These are phyloP conservation scores for Rhabdophis nuchalis DNA, from an alignment of 2,797 vertebrate genomes.

Conservation along the genomic window DNA sequence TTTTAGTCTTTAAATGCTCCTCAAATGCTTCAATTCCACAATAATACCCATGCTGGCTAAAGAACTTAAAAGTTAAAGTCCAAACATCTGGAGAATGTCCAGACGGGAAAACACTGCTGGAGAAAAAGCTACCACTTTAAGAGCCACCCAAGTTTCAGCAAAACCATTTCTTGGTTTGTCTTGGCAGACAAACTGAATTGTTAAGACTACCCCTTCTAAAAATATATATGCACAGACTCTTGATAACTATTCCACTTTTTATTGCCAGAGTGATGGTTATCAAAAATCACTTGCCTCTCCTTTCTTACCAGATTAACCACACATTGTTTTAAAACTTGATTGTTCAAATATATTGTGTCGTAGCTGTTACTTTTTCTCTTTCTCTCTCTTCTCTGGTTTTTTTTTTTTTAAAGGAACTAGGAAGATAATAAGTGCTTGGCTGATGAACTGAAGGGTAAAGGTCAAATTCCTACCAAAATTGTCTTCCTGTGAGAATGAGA, in stretches of 20 bases:
- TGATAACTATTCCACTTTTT: background rate
- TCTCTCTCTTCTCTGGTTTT: background rate
- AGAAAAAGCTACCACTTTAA: background rate
- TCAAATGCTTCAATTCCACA: background rate
- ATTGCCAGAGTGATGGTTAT: background rate
- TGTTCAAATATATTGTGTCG: background rate
- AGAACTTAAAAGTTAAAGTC: background rate
- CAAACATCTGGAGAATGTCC: background rate
- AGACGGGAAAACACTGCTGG: background rate
- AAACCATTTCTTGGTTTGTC: background rate
- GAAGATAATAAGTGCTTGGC: slow-evolving; percentile 25
- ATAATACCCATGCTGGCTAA: background rate
- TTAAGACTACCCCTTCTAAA: background rate
- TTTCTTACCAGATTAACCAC: background rate
- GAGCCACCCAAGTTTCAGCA: background rate
- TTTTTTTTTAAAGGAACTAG: slow-evolving; percentile 6
- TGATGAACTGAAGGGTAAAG: slow-evolving; percentile 52
- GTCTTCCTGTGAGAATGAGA: slow-evolving; percentile 71
- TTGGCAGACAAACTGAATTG: background rate
- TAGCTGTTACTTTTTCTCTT: background rate
- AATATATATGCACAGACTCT: background rate
- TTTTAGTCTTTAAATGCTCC: background rate
- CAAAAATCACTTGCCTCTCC: background rate
- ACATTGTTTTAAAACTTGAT: background rate
- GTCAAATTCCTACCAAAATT: slow-evolving; percentile 64